Evolutionary conservation across 2,888 invertebrate genomes (phyloP), one percentile per base, ranked within the genome.

Genomic region (Leptinotarsa peninsularis): DNA sequence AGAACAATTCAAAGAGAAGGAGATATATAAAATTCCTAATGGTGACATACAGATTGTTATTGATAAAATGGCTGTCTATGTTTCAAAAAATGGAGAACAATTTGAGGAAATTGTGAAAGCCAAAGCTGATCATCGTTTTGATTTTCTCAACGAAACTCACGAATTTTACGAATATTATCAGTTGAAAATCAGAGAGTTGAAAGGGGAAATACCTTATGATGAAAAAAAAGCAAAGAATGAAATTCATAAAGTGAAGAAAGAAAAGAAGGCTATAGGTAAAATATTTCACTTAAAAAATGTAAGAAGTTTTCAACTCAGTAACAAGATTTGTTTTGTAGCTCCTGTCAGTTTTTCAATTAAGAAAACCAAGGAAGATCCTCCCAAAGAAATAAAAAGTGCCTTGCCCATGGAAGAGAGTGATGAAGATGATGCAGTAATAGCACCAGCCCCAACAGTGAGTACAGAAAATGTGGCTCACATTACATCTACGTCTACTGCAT

Each of bases 61-160:
- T 75, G 97, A 98, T 88, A 98, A 98, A 88, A 98, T 99, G 93
- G 98, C 99, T 0, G 93, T 94, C 79, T 98, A 98, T 88, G 98
- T 99, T 0, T 95, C 96, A 1, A 96, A 97, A 82, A 98, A 98
- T 88, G 99, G 99, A 0, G 92, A 94, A 73, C 95, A 96, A 83
- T 98, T 99, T 86, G 98, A 99, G 83, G 93, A 94, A 52, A 95
- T 96, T 43, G 94, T 96, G 14, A 93, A 93, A 82, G 92, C 93
- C 4, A 96, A 95, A 85, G 93, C 93, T 71, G 98, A 98, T 86
- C 92, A 94, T 0, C 90, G 98, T 50, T 98, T 99, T 88, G 93
- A 93, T 33, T 99, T 99, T 87, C 89, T 99, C 1, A 92, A 96
- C 77, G 90, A 94, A 0, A 91, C 90, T 3, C 94, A 98, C 87